A percentile compares a stretch with the other conserved stretches of the same genome.
phyloP scores from a whole-genome alignment of 2,888 invertebrate species.

The Morpho achilles region DNA sequence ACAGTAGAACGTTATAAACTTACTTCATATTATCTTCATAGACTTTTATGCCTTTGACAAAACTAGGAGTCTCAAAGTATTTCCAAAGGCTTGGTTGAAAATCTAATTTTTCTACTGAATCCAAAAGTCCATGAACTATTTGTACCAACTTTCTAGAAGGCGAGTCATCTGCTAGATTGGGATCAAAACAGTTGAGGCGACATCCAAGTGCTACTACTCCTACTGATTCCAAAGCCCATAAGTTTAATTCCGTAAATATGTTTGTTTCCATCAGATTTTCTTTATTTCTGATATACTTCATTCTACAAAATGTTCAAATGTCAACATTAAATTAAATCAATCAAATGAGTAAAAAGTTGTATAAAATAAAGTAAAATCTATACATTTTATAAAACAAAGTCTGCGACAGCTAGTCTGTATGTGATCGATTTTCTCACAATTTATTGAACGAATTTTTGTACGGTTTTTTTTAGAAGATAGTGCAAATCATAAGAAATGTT shows the following conservation, averaged over 20 bases:
- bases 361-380: neutral
- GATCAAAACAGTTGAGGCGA: conserved; percentile 54
- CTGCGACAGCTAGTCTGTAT: too few species aligned
- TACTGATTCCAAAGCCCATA: conserved; percentile 82
- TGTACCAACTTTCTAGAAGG: conserved; percentile 50
- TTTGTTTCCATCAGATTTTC: conserved; percentile 75
- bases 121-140: conserved; percentile 46
- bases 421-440: too few species aligned
- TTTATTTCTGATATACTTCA: conserved; percentile 66
- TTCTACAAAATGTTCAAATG: conserved; percentile 52
- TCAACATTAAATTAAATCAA: too few species aligned
- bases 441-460: too few species aligned
- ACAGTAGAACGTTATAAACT: conserved; percentile 11
- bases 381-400: too few species aligned
- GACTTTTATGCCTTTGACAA: conserved; percentile 43
- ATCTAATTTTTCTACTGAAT: conserved; percentile 44
- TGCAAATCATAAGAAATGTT: neutral
- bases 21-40: conserved; percentile 45
- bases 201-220: conserved; percentile 57
- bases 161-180: conserved; percentile 48
- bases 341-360: too few species aligned
- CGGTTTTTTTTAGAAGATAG: too few species aligned
- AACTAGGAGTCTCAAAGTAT: conserved; percentile 43
- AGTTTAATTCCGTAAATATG: conserved; percentile 76
- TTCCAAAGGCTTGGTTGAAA: conserved; percentile 51